These are phyloP conservation scores for Melanostigma gelatinosum DNA, from an alignment of 2,113 vertebrate species.

Conservation along the genomic window DNA sequence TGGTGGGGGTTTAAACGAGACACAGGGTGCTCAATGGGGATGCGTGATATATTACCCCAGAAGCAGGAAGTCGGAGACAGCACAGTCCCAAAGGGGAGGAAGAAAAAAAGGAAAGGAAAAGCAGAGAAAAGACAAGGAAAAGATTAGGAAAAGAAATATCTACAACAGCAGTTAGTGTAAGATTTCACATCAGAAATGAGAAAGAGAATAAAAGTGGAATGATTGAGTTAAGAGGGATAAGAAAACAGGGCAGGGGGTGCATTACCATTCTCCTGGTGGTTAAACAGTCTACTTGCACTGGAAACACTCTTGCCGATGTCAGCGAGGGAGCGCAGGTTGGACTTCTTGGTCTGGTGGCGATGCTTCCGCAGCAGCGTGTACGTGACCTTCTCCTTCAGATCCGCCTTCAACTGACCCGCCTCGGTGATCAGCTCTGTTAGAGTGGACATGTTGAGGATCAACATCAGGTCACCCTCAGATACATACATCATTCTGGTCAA, in stretches of 20 bases:
- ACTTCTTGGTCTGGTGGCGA: constrained; percentile 99
- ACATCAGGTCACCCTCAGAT: neutral
- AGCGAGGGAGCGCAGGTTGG: constrained; percentile 96
- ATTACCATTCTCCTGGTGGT: constrained; percentile 96
- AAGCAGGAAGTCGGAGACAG: constrained; percentile 68
- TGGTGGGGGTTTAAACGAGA: constrained; percentile 88
- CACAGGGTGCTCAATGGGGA: constrained; percentile 88
- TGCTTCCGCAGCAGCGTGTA: constrained; percentile 95
- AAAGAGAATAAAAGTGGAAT: neutral
- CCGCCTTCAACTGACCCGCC: constrained; percentile 88
- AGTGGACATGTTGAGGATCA: neutral
- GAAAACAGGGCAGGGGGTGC: constrained; percentile 48
- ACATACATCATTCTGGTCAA: neutral
- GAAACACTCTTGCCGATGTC: constrained; percentile 99
- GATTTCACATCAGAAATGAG: neutral
- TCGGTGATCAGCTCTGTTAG: constrained; percentile 91
- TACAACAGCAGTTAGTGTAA: neutral
- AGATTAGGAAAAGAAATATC: constrained; percentile 12
- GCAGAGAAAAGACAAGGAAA: constrained; percentile 24
- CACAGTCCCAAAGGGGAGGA: constrained; percentile 58
- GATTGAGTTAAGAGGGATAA: neutral
- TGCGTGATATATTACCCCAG: constrained; percentile 83
- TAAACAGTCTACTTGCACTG: constrained; percentile 97
- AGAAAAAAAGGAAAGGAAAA: constrained; percentile 4
- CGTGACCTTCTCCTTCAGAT: constrained; percentile 94